phyloP scores from a whole-genome alignment of 2,113 vertebrate species.

The Rhea americana region DNA sequence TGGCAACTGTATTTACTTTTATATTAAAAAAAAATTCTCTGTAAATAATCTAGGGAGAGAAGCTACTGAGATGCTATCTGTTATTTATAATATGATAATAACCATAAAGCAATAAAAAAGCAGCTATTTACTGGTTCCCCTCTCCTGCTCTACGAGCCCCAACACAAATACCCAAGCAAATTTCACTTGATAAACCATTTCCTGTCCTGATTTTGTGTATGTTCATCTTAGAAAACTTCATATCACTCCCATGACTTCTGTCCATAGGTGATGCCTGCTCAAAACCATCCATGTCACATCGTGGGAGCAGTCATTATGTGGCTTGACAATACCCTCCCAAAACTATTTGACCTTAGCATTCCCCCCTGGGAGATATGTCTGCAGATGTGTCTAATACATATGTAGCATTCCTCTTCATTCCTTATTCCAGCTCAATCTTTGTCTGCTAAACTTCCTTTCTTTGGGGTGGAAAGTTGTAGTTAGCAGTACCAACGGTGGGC shows the following conservation, averaged over 20 bases:
- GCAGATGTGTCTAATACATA: background rate
- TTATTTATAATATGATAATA: background rate
- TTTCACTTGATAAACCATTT: background rate
- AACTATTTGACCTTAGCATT: background rate
- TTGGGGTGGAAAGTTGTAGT: background rate
- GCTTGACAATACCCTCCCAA: background rate
- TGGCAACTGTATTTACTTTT: background rate
- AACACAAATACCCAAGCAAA: background rate
- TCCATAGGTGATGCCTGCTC: background rate
- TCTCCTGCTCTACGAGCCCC: background rate
- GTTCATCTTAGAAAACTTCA: background rate
- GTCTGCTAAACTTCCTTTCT: background rate
- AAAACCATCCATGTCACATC: background rate
- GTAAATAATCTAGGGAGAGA: background rate
- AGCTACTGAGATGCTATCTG: background rate
- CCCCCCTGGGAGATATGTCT: fast-evolving
- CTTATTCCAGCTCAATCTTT: background rate
- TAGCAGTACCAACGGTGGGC: background rate
- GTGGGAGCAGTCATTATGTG: background rate
- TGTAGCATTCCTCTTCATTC: fast-evolving
- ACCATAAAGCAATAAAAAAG: background rate
- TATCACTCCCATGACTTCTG: background rate
- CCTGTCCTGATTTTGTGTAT: background rate
- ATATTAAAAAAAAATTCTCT: background rate
- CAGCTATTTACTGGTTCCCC: background rate